Base-by-base conservation (phyloP, 2,797 vertebrate genomes). In the Falco peregrinus region DNA sequence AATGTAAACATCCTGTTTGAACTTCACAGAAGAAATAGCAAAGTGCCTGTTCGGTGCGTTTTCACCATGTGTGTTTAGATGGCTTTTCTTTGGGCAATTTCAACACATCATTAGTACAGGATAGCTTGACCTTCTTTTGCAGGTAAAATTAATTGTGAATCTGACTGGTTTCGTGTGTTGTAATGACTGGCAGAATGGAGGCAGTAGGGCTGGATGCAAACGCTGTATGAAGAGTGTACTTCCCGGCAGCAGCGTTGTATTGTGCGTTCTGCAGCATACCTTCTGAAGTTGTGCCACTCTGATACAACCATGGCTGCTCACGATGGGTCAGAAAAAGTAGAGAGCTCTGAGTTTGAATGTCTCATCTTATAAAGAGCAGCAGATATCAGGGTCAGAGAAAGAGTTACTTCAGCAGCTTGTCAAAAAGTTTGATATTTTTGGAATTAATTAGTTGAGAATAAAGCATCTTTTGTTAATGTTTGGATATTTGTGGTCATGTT, bases 281-380 rank as follows among this genome's bases (percentile, higher is more conserved):
- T 48, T 11, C 16, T 4, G 47, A 25, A 31, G n/a, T 6, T 13
- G 31, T 31, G 21, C 51, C 8, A 1, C 69, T 60, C 13, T 1
- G 4, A 2, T 20, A 3, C 12, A 5, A 2, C n/a, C 50, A 19
- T 5, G 1, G 22, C 33, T 26, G 33, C 43, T 33, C 10, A 1
- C 1, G 0, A 3, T 25, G 47, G 22, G 25, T 47, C 26, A 39
- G 35, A 51, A 61, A 16, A 61, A 10, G 13, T 10, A n/a, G 64
- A 56, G 53, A 29, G 31, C n/a, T 63, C 56, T 0, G 17, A 35
- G 22, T n/a, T 59, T 33, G 37, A 41, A 47, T 15, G 14, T 56
- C 33, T 68, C 25, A 2, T 47, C 39, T 43, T 48, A 29, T 39
- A 12, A 73, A 43, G 25, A 64, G 39, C 65, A 71, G 35, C 60